phyloP scores from a whole-genome alignment of 2,113 vertebrate genomes.

The Cyanistes caeruleus region DNA sequence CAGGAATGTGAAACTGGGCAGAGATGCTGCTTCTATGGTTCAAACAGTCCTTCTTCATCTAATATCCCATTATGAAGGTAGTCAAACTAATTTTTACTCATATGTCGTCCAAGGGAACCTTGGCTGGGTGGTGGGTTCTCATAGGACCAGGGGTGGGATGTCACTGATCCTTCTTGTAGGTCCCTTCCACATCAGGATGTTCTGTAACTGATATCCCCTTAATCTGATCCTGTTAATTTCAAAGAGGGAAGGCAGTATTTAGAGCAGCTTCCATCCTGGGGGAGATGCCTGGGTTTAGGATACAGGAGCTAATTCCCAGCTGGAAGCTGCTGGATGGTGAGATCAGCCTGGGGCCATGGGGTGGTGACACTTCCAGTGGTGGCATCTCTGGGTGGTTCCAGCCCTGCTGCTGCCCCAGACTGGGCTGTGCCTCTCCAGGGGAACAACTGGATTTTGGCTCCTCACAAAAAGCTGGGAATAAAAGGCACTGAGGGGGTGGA shows the following conservation, averaged over 20 bases:
- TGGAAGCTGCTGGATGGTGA: not conserved
- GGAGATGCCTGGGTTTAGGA: not conserved
- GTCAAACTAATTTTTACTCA: not conserved
- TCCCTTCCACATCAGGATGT: not conserved
- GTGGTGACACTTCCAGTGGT: not conserved
- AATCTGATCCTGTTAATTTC: not conserved
- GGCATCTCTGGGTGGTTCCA: not conserved
- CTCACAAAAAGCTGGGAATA: not conserved
- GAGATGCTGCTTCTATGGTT: not conserved
- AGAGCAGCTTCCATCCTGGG: not conserved
- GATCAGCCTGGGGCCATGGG: accelerated
- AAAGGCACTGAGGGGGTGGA: accelerated
- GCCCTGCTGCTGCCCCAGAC: not conserved
- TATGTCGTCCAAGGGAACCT: not conserved
- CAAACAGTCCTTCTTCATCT: not conserved
- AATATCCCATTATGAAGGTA: not conserved
- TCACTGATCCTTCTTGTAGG: not conserved
- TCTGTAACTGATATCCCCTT: not conserved
- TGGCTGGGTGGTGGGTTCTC: accelerated
- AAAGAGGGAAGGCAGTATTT: not conserved
- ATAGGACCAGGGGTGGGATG: accelerated
- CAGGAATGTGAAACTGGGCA: not conserved
- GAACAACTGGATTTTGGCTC: accelerated
- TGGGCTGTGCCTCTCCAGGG: not conserved
- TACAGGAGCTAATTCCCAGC: not conserved